These are phyloP conservation scores for Pseudochaenichthys georgianus DNA, from an alignment of 2,797 vertebrate species.

Conservation along the genomic window DNA sequence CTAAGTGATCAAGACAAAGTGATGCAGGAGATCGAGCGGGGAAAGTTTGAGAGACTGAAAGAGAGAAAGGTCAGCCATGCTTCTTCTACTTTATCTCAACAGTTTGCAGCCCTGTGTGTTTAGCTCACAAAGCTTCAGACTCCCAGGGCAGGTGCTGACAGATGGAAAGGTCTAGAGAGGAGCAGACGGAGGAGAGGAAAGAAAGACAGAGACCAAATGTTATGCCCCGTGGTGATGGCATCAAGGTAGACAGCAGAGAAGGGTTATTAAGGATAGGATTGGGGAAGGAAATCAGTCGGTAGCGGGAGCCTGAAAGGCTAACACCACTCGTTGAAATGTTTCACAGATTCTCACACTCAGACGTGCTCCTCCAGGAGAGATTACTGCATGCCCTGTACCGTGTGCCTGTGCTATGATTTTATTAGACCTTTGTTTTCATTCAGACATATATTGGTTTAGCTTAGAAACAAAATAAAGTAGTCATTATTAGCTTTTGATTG, in stretches of 20 bases:
- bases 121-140: slow-evolving; percentile 29
- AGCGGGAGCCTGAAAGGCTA: slow-evolving; percentile 12
- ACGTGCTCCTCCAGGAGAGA: slow-evolving; percentile 15
- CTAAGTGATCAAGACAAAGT: slow-evolving; percentile 6
- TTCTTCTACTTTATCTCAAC: slow-evolving; percentile 36
- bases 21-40: neutral
- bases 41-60: slow-evolving; percentile 12
- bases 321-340: slow-evolving; percentile 31
- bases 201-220: slow-evolving; percentile 61
- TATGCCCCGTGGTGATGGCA: slow-evolving; percentile 51
- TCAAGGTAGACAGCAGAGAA: slow-evolving; percentile 51
- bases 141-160: slow-evolving; percentile 54
- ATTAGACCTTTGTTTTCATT: slow-evolving; percentile 53
- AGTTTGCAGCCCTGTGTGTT: slow-evolving; percentile 28
- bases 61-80: slow-evolving; percentile 21
- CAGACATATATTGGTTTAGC: slow-evolving; percentile 56
- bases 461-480: slow-evolving; percentile 49
- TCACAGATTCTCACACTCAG: slow-evolving; percentile 16
- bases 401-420: slow-evolving; percentile 34
- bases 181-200: slow-evolving; percentile 50
- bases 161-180: slow-evolving; percentile 56
- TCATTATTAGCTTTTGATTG: slow-evolving; percentile 68
- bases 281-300: slow-evolving; percentile 24
- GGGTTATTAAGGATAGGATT: slow-evolving; percentile 41
- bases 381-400: neutral